Conservation (phyloP, 2,113 vertebrate genomes). For the Electrona antarctica region DNA sequence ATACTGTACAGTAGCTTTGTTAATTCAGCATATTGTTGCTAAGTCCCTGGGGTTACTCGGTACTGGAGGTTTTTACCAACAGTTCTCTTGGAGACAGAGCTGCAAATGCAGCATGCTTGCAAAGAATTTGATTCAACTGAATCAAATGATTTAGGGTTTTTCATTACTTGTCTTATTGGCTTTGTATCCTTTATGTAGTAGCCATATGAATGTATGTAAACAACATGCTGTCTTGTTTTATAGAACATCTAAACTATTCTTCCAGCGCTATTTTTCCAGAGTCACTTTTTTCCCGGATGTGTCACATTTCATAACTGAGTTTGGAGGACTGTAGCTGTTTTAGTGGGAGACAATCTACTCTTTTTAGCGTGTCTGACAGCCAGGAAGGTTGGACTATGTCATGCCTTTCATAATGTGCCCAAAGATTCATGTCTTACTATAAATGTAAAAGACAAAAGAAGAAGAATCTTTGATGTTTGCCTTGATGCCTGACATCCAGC, state of each 20-base stretch:
- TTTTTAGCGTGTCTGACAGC: not conserved
- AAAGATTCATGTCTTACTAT: too few species aligned
- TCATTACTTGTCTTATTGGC: not conserved
- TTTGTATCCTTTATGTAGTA: conserved; percentile 41
- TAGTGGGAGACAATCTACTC: not conserved
- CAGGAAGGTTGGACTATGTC: not conserved
- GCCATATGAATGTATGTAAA: not conserved
- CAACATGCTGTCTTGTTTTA: not conserved
- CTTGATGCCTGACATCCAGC: too few species aligned
- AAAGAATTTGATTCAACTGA: not conserved
- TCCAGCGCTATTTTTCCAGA: conserved; percentile 11
- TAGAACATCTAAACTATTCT: not conserved
- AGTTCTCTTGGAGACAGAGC: not conserved
- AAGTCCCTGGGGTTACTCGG: not conserved
- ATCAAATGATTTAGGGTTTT: not conserved
- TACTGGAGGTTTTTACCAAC: not conserved
- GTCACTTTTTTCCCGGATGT: too few species aligned
- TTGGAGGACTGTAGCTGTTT: not conserved
- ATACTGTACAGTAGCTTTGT: not conserved
- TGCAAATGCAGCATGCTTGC: not conserved
- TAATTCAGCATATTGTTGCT: not conserved
- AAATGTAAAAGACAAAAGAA: too few species aligned
- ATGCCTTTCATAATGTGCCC: not conserved
- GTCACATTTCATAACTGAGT: not conserved
- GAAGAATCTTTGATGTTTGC: too few species aligned